Conservation (phyloP, 2,888 invertebrate genomes). For the Scaptomyza caliginosa region DNA sequence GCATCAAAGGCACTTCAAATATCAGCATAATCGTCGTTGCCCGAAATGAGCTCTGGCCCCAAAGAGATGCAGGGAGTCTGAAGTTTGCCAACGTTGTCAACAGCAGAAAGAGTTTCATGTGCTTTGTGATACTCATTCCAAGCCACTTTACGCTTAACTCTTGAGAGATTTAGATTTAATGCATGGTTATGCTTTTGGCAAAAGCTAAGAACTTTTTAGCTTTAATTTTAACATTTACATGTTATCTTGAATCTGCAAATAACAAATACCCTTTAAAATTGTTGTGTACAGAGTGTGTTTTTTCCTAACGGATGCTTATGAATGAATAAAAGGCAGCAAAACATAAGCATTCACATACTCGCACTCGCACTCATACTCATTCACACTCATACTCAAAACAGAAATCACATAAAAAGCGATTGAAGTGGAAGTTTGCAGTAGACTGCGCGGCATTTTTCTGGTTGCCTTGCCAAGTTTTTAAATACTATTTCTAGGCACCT, state of each 20-base stretch:
- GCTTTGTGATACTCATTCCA: constrained; percentile 11
- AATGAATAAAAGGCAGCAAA: constrained; percentile 63
- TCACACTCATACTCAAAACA: constrained; percentile 25
- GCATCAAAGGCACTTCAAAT: constrained; percentile 79
- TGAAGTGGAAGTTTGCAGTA: constrained; percentile 72
- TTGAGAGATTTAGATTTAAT: no score
- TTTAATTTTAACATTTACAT: no score
- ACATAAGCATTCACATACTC: constrained; percentile 39
- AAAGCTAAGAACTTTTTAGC: no score
- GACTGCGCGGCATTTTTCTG: constrained; percentile 49
- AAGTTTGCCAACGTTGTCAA: constrained; percentile 23
- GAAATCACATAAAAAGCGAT: constrained; percentile 40
- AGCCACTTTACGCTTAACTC: no score
- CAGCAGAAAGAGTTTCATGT: neutral
- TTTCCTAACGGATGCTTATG: constrained; percentile 57
- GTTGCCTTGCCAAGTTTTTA: constrained; percentile 45
- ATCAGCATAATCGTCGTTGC: constrained; percentile 65
- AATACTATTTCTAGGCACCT: constrained; percentile 63
- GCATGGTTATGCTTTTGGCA: no score
- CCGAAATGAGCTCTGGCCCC: constrained; percentile 49
- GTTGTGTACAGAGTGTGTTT: constrained; percentile 35
- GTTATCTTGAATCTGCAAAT: neutral
- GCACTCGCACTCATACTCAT: constrained; percentile 9
- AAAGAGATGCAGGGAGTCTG: constrained; percentile 4
- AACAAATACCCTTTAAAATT: neutral